A percentile compares a stretch with the other conserved stretches of the same genome.
phyloP scores from a whole-genome alignment of 1,140 invertebrate genomes.

The Archivesica marissinica region DNA sequence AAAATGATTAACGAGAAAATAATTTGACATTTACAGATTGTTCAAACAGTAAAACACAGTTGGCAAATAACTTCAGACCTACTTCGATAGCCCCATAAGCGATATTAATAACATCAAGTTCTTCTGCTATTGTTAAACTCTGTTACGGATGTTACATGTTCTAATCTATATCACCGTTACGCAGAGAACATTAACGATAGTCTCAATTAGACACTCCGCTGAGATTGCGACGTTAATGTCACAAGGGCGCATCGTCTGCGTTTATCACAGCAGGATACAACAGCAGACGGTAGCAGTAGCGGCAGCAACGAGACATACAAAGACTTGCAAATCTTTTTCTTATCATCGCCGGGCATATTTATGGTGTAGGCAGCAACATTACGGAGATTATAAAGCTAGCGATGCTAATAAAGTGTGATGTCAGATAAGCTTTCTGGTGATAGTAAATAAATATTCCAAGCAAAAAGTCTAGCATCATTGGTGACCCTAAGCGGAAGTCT shows the following conservation, averaged over 20 bases:
- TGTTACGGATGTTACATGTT: constrained; percentile 18
- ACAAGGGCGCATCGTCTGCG: background rate
- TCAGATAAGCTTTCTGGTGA: background rate
- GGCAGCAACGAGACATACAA: constrained; percentile 8
- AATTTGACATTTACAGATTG: too few relatives aligned
- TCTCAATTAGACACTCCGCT: background rate
- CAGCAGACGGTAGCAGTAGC: background rate
- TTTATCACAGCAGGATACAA: background rate
- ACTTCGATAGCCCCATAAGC: background rate
- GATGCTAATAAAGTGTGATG: constrained; percentile 12
- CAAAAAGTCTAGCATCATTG: too few relatives aligned
- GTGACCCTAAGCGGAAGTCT: too few relatives aligned
- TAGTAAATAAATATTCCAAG: constrained; percentile 15
- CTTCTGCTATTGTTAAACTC: background rate
- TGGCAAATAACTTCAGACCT: background rate
- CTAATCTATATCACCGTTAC: constrained; percentile 28
- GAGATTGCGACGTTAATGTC: constrained; percentile 1
- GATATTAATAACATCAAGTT: constrained; percentile 2
- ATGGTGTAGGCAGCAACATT: constrained; percentile 23
- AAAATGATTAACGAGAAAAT: too few relatives aligned
- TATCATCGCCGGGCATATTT: constrained; percentile 33
- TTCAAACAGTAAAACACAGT: too few relatives aligned
- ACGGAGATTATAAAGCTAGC: constrained; percentile 5
- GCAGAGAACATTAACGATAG: background rate
- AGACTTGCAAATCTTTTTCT: background rate